These are phyloP conservation scores for Ashinkailepas kermadecensis DNA, from an alignment of 2,888 invertebrate genomes.

Conservation along the genomic window DNA sequence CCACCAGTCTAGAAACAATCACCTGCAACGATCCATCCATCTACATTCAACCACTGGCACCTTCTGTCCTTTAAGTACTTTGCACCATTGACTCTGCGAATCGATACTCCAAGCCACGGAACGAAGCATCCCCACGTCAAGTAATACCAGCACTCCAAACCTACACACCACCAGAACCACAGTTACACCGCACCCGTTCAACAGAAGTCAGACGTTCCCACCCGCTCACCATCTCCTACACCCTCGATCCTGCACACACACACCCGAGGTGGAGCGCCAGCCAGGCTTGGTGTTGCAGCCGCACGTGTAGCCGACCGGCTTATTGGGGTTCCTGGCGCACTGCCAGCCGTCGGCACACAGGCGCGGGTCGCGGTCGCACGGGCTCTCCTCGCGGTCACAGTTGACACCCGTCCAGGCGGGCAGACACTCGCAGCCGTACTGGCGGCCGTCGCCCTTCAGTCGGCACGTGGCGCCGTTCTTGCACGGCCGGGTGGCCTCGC, in stretches of 20 bases:
- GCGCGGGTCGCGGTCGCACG: slow-evolving; percentile 2
- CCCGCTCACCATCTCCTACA: no score
- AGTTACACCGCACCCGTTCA: no score
- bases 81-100: no score
- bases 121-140: no score
- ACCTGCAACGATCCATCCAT: no score
- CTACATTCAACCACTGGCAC: no score
- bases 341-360: neutral
- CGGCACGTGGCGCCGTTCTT: slow-evolving; percentile 11
- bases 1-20: no score
- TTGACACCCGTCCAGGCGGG: neutral
- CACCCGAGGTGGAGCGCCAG: neutral
- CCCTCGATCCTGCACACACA: neutral
- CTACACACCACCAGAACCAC: no score
- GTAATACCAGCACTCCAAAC: no score
- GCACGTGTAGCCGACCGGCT: slow-evolving; percentile 10
- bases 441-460: neutral
- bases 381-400: slow-evolving; percentile 9
- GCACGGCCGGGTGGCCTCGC: neutral
- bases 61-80: no score
- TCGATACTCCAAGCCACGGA: no score
- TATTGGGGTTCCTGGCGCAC: slow-evolving; percentile 9
- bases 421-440: slow-evolving; percentile 11
- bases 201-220: no score
- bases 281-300: slow-evolving; percentile 7